A percentile compares a stretch with the other conserved stretches of the same genome.
Evolutionary conservation across 2,113 vertebrate genomes (phyloP).

Genomic region (Stegostoma tigrinum): DNA sequence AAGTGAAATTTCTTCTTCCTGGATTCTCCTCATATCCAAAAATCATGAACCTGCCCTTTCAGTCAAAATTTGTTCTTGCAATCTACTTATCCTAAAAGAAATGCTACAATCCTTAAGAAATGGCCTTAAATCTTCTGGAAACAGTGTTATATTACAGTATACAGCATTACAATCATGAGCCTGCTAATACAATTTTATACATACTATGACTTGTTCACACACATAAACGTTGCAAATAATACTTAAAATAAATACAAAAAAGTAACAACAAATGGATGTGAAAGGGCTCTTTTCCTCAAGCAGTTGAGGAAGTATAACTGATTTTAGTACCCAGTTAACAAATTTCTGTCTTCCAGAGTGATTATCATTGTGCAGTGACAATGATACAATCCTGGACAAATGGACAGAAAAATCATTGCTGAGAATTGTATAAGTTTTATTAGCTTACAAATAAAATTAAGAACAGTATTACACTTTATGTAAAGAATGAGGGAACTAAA

Average conservation of each 20-base stretch:
- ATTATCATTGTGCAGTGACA: background rate
- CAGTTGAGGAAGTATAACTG: background rate
- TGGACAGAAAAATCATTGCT: background rate
- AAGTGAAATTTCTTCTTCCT: background rate
- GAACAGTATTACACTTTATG: background rate
- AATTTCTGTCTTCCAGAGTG: background rate
- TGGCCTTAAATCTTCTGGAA: background rate
- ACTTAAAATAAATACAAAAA: background rate
- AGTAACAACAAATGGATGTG: background rate
- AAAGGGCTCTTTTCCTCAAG: background rate
- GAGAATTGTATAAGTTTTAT: background rate
- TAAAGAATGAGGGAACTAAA: background rate
- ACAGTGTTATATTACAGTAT: background rate
- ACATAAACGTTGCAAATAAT: background rate
- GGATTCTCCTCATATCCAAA: background rate
- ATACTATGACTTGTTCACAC: background rate
- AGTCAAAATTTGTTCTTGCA: background rate
- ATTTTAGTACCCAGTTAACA: background rate
- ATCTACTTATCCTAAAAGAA: background rate
- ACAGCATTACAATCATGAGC: background rate
- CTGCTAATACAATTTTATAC: background rate
- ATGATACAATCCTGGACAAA: background rate
- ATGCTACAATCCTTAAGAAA: background rate
- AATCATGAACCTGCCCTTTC: background rate
- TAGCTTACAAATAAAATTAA: background rate